phyloP scores from a whole-genome alignment of 2,888 invertebrate genomes.

The Crioceris asparagi region DNA sequence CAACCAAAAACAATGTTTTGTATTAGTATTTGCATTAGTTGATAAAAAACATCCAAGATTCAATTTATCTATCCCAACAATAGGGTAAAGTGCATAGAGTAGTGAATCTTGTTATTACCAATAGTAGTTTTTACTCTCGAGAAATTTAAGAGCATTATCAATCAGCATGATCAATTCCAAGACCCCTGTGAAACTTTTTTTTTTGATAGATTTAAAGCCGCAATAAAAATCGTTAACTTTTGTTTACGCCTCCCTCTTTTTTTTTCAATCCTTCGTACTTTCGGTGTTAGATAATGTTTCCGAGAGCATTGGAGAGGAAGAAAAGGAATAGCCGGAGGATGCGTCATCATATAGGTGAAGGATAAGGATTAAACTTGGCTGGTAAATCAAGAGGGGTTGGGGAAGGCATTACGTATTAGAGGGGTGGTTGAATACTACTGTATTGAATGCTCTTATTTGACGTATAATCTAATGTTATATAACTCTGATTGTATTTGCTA shows the following conservation, averaged over 20 bases:
- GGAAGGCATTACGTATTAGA: slow-evolving; percentile 1
- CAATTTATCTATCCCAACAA: no score
- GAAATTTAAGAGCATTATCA: no score
- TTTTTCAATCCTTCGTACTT: slow-evolving; percentile 9
- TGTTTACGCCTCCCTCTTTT: slow-evolving; percentile 14
- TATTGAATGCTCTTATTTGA: background rate
- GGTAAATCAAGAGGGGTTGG: slow-evolving; percentile 24
- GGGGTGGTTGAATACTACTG: background rate
- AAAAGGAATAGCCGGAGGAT: slow-evolving; percentile 20
- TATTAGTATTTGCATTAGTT: no score
- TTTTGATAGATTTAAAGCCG: slow-evolving; percentile 13
- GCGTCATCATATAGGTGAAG: slow-evolving; percentile 30
- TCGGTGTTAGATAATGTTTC: slow-evolving; percentile 13
- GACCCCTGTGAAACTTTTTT: no score
- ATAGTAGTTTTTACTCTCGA: no score
- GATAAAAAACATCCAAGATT: no score
- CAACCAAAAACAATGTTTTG: no score
- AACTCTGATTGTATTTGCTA: no score
- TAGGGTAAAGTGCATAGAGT: no score
- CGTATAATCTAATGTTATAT: no score
- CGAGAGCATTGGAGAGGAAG: slow-evolving; percentile 12
- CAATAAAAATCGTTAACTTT: slow-evolving; percentile 14
- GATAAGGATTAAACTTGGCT: slow-evolving; percentile 27
- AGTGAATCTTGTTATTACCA: no score
- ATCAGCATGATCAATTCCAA: no score